Evolutionary conservation across 2,888 invertebrate species (phyloP).

Genomic region (Pheosia gnoma): DNA sequence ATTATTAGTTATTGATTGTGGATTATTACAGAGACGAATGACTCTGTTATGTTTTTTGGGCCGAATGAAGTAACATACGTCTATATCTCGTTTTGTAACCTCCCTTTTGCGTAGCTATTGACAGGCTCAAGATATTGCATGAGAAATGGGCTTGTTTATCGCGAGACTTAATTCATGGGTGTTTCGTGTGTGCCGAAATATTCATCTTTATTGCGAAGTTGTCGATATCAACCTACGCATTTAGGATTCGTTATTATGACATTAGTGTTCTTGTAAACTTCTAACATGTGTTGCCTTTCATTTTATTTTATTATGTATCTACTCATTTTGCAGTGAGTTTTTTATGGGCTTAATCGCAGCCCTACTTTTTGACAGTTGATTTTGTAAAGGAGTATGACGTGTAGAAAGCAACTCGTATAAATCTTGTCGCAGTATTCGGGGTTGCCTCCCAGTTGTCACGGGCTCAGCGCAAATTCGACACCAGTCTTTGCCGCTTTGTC

Average conservation of each 20-base stretch:
- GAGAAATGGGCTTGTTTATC: slow-evolving; percentile 6
- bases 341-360: background rate
- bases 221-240: slow-evolving; percentile 2
- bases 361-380: no score
- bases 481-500: slow-evolving; percentile 55
- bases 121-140: slow-evolving; percentile 7
- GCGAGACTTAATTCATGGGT: slow-evolving; percentile 3
- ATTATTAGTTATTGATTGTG: slow-evolving; percentile 65
- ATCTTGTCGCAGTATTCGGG: slow-evolving; percentile 7
- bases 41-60: slow-evolving; percentile 40
- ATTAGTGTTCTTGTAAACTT: background rate
- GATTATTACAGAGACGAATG: slow-evolving; percentile 50
- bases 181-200: slow-evolving; percentile 7
- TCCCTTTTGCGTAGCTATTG: slow-evolving; percentile 10
- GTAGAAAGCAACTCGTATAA: background rate
- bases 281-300: background rate
- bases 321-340: background rate
- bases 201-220: slow-evolving; percentile 5
- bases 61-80: slow-evolving; percentile 31
- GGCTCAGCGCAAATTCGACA: slow-evolving; percentile 44
- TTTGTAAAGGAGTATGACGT: no score
- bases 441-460: slow-evolving; percentile 28
- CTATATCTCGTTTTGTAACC: slow-evolving; percentile 27
- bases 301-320: background rate
- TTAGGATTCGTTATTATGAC: background rate